phyloP scores from a whole-genome alignment of 1,140 invertebrate species.

The Drosophila albomicans region DNA sequence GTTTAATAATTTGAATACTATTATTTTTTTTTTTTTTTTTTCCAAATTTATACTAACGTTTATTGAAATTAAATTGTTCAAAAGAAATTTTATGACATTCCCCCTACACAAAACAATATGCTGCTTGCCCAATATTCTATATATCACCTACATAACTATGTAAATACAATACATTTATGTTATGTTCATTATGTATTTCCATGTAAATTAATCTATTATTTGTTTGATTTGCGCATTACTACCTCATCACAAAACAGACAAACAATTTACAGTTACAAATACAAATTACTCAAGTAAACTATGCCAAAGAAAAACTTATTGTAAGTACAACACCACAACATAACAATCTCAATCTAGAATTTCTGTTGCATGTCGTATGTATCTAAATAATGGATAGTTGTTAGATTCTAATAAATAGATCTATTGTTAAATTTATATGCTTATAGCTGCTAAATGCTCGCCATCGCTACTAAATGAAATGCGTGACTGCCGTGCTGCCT shows the following conservation, averaged over 20 bases:
- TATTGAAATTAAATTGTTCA: constrained; percentile 29
- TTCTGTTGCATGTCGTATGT: constrained; percentile 12
- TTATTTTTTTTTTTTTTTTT: constrained; percentile 31
- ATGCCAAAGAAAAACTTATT: constrained; percentile 1
- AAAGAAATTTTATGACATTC: constrained; percentile 75
- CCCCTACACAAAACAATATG: constrained; percentile 46
- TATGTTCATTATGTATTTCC: constrained; percentile 3
- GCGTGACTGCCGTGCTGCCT: constrained; percentile 89
- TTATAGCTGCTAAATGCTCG: constrained; percentile 91
- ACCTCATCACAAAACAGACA: constrained; percentile 52
- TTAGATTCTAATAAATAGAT: constrained; percentile 62
- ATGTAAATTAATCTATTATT: constrained; percentile 18
- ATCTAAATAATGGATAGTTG: constrained; percentile 6
- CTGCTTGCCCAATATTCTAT: constrained; percentile 54
- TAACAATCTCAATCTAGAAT: constrained; percentile 2
- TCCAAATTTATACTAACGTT: constrained; percentile 62
- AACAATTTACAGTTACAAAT: constrained; percentile 50
- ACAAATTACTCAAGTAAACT: constrained; percentile 29
- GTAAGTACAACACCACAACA: constrained; percentile 57
- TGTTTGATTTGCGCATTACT: constrained; percentile 17
- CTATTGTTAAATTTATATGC: constrained; percentile 68
- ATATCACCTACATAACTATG: not conserved
- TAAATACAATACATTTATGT: not conserved
- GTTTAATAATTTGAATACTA: constrained; percentile 37
- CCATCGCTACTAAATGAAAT: constrained; percentile 94